Evolutionary conservation across 1,140 invertebrate genomes (phyloP), one percentile per base, ranked within the genome.

Genomic region (Scylla paramamosain): DNA sequence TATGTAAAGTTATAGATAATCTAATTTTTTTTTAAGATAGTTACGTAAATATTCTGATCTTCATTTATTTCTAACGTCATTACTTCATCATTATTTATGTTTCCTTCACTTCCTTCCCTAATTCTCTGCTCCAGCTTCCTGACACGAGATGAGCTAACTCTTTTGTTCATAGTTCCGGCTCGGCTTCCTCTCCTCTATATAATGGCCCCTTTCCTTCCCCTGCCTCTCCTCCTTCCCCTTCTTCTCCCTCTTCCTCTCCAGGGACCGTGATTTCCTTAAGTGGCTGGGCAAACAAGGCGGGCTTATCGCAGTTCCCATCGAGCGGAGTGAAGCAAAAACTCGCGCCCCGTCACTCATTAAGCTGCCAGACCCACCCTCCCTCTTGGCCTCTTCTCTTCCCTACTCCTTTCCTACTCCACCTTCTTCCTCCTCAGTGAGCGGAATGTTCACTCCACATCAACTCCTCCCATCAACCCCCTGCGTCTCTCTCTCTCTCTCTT

Each of bases 281-380:
- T 89, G 87, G 87, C 87, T 89, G 39, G 87, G 45, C 87, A 89
- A 89, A 89, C 87, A 89, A 89, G 87, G 87, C 31, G 20, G 87
- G 16, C 25, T 89, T 89, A 89, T 89, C 87, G 46, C 25, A 48
- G 31, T 48, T 89, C 31, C 31, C 87, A 48, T 89, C 87, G 39
- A 46, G 84, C 84, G 84, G 84, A 32, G 84, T 32, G 31, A 87
- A 46, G 31, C 84, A 87, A 46, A 87, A 46, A 46, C 84, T 87
- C 31, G 84, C 84, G 39, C 25, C 88, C 46, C 89, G 46, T 59
- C 89, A 91, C 48, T 59, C 89, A 46, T 91, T 91, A 46, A 91
- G 28, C 89, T 48, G 28, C 28, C 89, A 59, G 52, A 59, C 45
- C 46, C 4, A 14, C 89, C 89, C 4, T 48, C 48, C 89, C 46